phyloP scores from a whole-genome alignment of 2,113 vertebrate genomes.

The Crotalus horridus region DNA sequence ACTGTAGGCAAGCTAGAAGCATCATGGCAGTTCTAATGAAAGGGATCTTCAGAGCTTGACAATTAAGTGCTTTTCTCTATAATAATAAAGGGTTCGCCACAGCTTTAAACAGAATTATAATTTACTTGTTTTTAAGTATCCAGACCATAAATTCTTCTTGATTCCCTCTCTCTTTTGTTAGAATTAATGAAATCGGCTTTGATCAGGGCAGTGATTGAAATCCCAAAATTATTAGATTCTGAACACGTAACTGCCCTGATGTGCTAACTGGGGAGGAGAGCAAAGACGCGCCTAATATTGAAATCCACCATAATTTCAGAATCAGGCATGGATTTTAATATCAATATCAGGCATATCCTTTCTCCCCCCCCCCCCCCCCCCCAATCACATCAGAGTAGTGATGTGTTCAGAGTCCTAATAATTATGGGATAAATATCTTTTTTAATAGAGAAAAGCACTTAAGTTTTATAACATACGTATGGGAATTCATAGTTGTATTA shows the following conservation, averaged over 20 bases:
- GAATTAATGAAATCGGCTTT: not conserved
- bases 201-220: not conserved
- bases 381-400: conserved; percentile 93
- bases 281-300: not conserved
- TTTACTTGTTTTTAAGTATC: not conserved
- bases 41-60: too few species aligned
- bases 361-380: conserved; percentile 40
- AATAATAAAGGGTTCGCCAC: not conserved
- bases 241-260: conserved; percentile 78
- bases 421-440: conserved; percentile 94
- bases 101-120: not conserved
- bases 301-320: not conserved
- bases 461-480: conserved; percentile 69
- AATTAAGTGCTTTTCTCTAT: not conserved
- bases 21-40: too few species aligned
- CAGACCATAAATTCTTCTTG: not conserved
- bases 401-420: conserved; percentile 82
- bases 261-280: conserved; percentile 73
- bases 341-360: not conserved
- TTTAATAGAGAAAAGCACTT: conserved; percentile 75
- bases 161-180: not conserved
- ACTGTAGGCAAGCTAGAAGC: too few species aligned
- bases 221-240: conserved; percentile 76
- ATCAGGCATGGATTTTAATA: not conserved
- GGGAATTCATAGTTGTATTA: not conserved